Evolutionary conservation across 2,113 vertebrate genomes (phyloP), one percentile per base, ranked within the genome.

Genomic region (Ornithorhynchus anatinus): DNA sequence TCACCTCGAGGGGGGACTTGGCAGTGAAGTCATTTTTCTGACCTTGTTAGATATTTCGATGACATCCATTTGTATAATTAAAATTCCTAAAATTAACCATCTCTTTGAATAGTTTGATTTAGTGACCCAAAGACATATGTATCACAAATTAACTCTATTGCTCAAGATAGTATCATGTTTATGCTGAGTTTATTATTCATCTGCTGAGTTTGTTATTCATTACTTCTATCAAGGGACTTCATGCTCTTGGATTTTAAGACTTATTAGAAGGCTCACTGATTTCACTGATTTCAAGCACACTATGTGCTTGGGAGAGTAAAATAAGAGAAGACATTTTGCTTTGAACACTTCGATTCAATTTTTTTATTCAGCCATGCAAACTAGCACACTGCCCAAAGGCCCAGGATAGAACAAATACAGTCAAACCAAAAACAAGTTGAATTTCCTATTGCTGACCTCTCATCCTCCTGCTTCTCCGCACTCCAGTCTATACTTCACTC

Each of bases 61-160:
- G n/a, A n/a, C n/a, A n/a, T n/a, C n/a, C n/a, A 37, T 10, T 68
- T 60, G 39, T 43, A 8, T 3, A 43, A n/a, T 12, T 43, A 4
- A 59, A 39, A 35, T 75, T 65, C 61, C 75, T 38, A 31, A 77
- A 69, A 31, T 45, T 69, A 69, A 10, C 20, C 19, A 50, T 10
- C 36, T 43, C 50, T 53, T 65, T 37, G 11, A 72, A 75, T 59
- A 57, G 20, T 10, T 60, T 11, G 8, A 59, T 11, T 5, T 20
- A 16, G 60, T 38, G 37, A 47, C 2, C 39, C 13, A n/a, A 20
- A n/a, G n/a, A n/a, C n/a, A n/a, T n/a, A n/a, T n/a, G n/a, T n/a
- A n/a, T n/a, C n/a, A n/a, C n/a, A n/a, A n/a, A n/a, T n/a, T n/a
- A n/a, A n/a, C n/a, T n/a, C n/a, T n/a, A n/a, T n/a, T n/a, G n/a